phyloP scores from a whole-genome alignment of 2,888 invertebrate species.

The Resseliella maxima region DNA sequence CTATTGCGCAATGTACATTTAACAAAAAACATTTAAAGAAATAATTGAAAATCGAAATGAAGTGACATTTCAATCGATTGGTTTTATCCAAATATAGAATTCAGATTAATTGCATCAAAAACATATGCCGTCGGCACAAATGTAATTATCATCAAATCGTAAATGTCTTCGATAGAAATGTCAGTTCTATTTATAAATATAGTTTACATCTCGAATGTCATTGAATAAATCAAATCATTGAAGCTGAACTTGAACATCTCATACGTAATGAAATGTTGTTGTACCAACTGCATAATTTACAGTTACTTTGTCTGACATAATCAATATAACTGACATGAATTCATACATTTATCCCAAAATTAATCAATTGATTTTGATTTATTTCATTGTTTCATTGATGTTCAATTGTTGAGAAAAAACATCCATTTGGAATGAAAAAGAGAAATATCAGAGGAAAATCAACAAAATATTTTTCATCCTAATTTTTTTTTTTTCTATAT shows the following conservation, averaged over 20 bases:
- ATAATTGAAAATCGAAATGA: background rate
- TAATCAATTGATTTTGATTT: background rate
- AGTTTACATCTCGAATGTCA: background rate
- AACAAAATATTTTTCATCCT: background rate
- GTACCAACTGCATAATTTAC: background rate
- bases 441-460: no score
- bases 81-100: background rate
- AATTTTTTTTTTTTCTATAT: no score
- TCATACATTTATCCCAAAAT: background rate
- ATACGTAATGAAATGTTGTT: background rate
- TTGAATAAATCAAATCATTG: background rate
- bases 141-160: background rate
- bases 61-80: constrained; percentile 21
- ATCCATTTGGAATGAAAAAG: no score
- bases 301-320: background rate
- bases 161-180: constrained; percentile 17
- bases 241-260: background rate
- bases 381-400: background rate
- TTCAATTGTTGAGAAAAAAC: no score
- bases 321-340: background rate
- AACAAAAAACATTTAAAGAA: background rate
- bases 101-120: background rate
- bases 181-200: background rate
- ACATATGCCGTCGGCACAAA: background rate
- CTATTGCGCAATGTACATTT: no score